Evolutionary conservation across 2,113 vertebrate genomes (phyloP), one percentile per base, ranked within the genome.

Genomic region (Ictalurus furcatus): DNA sequence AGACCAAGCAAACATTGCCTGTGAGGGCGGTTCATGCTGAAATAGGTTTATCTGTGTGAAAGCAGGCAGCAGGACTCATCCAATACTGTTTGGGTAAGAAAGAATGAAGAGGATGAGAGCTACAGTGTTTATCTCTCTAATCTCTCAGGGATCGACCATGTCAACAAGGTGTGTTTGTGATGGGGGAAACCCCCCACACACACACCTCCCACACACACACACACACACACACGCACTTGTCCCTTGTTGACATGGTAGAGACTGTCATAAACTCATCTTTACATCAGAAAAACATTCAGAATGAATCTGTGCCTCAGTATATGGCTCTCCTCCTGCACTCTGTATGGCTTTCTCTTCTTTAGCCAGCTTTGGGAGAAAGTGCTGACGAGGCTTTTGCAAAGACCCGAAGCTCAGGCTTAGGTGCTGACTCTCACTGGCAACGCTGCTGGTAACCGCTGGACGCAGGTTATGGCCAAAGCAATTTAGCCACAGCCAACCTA

Each of bases 1-100:
- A 44, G 90, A 86, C 87, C 89, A 89, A 90, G 89, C 63, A 90
- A 91, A 91, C 91, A 79, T 92, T 89, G 88, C 88, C n/a, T 19
- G n/a, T 59, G 23, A 73, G 87, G 90, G 93, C 91, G 93, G 92
- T 90, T 94, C 54, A 34, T 81, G 58, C 52, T 48, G 34, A 73
- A 78, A 48, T 21, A 21, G 44, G 34, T 54, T 65, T n/a, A 63
- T 79, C 16, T 82, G 17, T 34, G n/a, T 59, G 37, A 82, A 37
- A 82, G 9, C 30, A 34, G 19, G 52, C 13, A 58, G 52, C 78
- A 59, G 54, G 17, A 82, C 13, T 78, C 40, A 52, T 37, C 37
- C 58, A 71, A 65, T 83, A 28, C 56, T 89, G 56, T 92, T 91
- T 84, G 76, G 40, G 86, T 88, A 92, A 91, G 90, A 90, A 90